Base-by-base conservation (phyloP, 2,888 invertebrate genomes). In the Stenurella melanura region DNA sequence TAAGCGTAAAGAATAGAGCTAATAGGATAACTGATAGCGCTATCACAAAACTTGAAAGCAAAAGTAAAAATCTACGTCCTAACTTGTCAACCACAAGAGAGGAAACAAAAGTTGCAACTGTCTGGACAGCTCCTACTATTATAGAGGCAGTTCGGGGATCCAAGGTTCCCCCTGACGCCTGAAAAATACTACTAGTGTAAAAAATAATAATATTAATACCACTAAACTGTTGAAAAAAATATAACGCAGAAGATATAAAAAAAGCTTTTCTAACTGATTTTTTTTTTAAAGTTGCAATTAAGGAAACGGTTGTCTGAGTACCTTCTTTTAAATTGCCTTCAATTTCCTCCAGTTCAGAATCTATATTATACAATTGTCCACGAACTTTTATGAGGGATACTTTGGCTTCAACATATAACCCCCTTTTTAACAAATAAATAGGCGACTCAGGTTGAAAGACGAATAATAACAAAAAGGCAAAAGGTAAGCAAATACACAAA, bases 381-480 rank as follows among this genome's bases (percentile, higher is more conserved):
- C 97, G 92, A 38, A 98, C 90, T 89, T 91, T 93, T 76, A 92
- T 88, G 79, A 97, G 89, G 0, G 96, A 92, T 67, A 92, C 90
- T 12, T 92, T 90, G 0, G 97, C 97, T 73, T 93, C 93, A 1
- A 93, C 92, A 63, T 92, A 90, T 60, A 91, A 90, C 15, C 92
- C 92, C 84, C 93, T 93, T 73, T 92, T 90, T 78, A 96, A 91
- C 81, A 93, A 91, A 87, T 91, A 96, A 50, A 92, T 92, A 0
- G 98, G 97, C 12, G 95, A 93, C 89, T 98, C 97, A 0, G 97
- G 98, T 93, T 97, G 95, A 83, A 95, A 94, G 81, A 93, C 91
- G 88, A 96, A 95, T 6, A 94, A 89, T 0, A 91, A 79, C 0
- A 93, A 92, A 84, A 96, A 95, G 9, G 95, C 81, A 1, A 96